phyloP scores from a whole-genome alignment of 2,113 vertebrate species.

The Barnardius zonarius region DNA sequence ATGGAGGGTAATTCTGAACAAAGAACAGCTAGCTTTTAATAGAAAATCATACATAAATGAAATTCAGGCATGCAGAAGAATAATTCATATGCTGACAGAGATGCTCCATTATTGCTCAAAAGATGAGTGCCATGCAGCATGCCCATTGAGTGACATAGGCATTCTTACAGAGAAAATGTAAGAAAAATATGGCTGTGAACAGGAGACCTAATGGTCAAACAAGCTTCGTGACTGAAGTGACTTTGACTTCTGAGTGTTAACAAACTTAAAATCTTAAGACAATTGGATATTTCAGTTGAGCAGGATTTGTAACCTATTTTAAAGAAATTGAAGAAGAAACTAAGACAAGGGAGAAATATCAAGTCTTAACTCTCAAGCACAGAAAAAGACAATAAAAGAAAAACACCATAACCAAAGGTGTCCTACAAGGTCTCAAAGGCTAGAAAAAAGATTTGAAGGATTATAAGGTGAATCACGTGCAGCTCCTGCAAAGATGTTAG shows the following conservation, averaged over 20 bases:
- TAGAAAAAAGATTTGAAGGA: background rate
- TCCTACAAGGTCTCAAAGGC: background rate
- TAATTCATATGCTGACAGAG: accelerated
- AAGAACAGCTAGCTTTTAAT: background rate
- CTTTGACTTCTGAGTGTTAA: background rate
- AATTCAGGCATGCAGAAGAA: background rate
- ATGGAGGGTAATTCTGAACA: background rate
- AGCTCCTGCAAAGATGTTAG: background rate
- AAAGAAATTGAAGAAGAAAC: background rate
- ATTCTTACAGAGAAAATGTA: background rate
- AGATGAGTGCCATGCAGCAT: background rate
- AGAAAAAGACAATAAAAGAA: background rate
- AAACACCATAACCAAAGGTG: background rate
- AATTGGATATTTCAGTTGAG: background rate
- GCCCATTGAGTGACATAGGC: background rate
- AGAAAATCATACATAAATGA: background rate
- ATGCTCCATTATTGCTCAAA: background rate
- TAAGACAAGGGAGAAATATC: background rate
- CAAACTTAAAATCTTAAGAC: background rate
- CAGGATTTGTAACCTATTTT: background rate
- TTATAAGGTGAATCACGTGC: background rate
- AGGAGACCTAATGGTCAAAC: background rate
- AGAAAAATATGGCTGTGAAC: background rate
- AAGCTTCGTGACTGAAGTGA: accelerated
- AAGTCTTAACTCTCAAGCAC: background rate